phyloP scores from a whole-genome alignment of 2,888 invertebrate genomes.

The Frankliniella fusca region DNA sequence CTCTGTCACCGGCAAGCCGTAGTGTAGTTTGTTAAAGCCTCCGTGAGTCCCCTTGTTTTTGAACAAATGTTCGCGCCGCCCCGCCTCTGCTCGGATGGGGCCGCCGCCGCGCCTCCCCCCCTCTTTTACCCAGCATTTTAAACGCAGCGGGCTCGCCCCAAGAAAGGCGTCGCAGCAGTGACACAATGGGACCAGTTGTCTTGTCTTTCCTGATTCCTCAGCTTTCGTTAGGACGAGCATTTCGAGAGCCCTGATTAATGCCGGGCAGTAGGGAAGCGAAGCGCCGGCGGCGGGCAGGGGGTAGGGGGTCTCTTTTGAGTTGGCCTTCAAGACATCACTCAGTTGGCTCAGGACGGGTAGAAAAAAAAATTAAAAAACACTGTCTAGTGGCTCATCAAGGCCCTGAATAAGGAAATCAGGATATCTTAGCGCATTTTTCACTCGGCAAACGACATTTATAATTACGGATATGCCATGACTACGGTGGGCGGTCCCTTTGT shows the following conservation, averaged over 20 bases:
- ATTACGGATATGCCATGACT: neutral
- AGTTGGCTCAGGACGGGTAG: neutral
- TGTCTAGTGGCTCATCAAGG: constrained; percentile 5
- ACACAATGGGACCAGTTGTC: constrained; percentile 1
- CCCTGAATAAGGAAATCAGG: constrained; percentile 17
- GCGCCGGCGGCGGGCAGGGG: neutral
- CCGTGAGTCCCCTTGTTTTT: no score
- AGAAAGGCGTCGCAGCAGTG: neutral
- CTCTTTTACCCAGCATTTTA: no score
- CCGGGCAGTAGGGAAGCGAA: neutral
- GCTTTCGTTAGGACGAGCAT: neutral
- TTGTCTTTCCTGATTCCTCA: constrained; percentile 5
- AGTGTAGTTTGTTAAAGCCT: no score
- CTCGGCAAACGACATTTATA: constrained; percentile 19
- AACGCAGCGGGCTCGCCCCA: no score
- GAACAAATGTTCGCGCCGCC: no score
- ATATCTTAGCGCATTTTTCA: constrained; percentile 10
- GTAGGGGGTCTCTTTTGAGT: neutral
- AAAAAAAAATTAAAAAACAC: neutral
- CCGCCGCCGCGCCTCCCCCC: no score
- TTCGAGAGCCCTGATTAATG: neutral
- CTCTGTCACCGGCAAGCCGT: no score
- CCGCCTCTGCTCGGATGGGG: no score
- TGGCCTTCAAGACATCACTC: neutral
- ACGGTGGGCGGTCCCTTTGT: constrained; percentile 2